phyloP scores from a whole-genome alignment of 92 coral and sea anemone genomes.

The Pocillopora meandrina region DNA sequence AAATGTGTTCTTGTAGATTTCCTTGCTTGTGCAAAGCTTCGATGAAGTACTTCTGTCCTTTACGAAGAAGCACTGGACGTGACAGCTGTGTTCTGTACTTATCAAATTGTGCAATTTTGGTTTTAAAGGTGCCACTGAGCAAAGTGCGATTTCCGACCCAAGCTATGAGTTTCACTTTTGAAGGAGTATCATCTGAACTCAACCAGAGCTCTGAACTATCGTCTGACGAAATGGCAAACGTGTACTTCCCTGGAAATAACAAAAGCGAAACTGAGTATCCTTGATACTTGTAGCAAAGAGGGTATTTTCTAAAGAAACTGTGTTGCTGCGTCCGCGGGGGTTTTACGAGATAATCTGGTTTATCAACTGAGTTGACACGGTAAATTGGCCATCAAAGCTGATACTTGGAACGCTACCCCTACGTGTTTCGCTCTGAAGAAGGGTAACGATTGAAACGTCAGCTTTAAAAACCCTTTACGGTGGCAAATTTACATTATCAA shows the following conservation, averaged over 20 bases:
- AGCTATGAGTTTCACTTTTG: constrained; percentile 65
- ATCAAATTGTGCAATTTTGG: constrained; percentile 78
- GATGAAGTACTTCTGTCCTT: constrained; percentile 80
- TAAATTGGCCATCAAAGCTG: too few species aligned
- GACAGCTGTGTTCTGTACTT: constrained; percentile 88
- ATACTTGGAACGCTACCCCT: too few species aligned
- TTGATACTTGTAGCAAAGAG: too few species aligned
- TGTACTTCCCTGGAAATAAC: constrained; percentile 68
- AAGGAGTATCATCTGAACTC: constrained; percentile 81
- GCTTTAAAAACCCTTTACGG: too few species aligned
- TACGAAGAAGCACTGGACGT: constrained; percentile 63
- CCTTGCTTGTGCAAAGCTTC: constrained; percentile 97
- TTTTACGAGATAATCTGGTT: too few species aligned
- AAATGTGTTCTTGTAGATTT: constrained; percentile 66
- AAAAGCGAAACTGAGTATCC: background rate
- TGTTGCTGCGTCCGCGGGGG: too few species aligned
- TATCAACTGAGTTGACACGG: too few species aligned
- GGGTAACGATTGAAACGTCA: too few species aligned
- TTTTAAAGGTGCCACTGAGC: constrained; percentile 52
- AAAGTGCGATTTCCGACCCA: constrained; percentile 95
- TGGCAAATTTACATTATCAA: too few species aligned
- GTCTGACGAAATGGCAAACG: constrained; percentile 92
- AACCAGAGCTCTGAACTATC: constrained; percentile 97
- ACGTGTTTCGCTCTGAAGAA: too few species aligned
- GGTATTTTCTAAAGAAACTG: too few species aligned